Percentiles rank a stretch among this genome's conserved stretches.
Conservation (phyloP, 2,888 invertebrate genomes). For the Zaprionus lineosus region DNA sequence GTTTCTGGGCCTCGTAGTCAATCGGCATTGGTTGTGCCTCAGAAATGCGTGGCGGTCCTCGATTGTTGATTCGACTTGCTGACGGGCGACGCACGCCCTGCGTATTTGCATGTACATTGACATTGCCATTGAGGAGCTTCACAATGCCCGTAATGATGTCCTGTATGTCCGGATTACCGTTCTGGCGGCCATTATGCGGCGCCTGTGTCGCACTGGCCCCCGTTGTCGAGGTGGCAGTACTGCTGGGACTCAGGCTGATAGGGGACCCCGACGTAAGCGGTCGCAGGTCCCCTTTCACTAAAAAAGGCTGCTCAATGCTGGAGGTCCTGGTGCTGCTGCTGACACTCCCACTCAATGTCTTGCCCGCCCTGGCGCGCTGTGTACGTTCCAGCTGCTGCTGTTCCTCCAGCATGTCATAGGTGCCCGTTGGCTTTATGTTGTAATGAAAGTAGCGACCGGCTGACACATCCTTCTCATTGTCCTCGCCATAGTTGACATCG, state of each 20-base stretch:
- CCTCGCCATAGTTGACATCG: conserved; percentile 71
- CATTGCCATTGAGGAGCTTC: conserved; percentile 93
- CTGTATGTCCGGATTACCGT: conserved; percentile 91
- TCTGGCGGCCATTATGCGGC: conserved; percentile 83
- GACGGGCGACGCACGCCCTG: conserved; percentile 87
- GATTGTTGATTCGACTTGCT: conserved; percentile 92
- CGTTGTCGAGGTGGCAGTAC: conserved; percentile 76
- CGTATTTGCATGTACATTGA: conserved; percentile 91
- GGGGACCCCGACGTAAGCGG: conserved; percentile 83
- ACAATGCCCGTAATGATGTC: conserved; percentile 95
- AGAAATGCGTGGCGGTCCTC: conserved; percentile 93
- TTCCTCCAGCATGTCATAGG: conserved; percentile 53
- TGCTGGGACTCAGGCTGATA: conserved; percentile 79
- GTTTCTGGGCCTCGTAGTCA: conserved; percentile 82
- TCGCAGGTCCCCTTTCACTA: conserved; percentile 83
- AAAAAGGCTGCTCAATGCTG: conserved; percentile 80
- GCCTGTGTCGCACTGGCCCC: conserved; percentile 78
- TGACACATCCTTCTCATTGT: conserved; percentile 63
- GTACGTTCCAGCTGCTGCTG: conserved; percentile 73
- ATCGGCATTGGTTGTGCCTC: conserved; percentile 88
- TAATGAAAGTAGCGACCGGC: conserved; percentile 81
- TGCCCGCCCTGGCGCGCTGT: conserved; percentile 74
- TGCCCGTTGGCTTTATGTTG: conserved; percentile 82
- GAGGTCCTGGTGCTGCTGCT: conserved; percentile 27
- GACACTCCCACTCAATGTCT: conserved; percentile 56